A percentile compares a stretch with the other conserved stretches of the same genome.
Evolutionary conservation across 2,888 invertebrate genomes (phyloP).

Genomic region (Neelides folsomi): DNA sequence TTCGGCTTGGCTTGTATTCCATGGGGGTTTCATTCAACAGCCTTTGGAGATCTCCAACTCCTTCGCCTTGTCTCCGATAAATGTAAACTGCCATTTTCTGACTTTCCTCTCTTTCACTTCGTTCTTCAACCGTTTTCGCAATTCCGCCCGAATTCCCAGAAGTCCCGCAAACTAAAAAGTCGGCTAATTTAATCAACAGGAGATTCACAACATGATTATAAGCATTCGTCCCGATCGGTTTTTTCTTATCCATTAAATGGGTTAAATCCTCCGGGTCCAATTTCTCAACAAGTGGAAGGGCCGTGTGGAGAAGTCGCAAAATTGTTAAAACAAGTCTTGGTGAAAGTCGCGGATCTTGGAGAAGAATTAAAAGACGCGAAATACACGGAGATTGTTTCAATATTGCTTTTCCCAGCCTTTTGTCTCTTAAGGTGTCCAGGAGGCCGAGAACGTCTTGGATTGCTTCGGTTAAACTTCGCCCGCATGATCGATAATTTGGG

Average conservation of each 20-base stretch:
- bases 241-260: slow-evolving; percentile 7
- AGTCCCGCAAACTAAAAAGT: slow-evolving; percentile 38
- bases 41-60: too few relatives aligned
- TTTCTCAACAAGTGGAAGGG: slow-evolving; percentile 15
- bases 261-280: slow-evolving; percentile 12
- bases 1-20: too few relatives aligned
- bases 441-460: slow-evolving; percentile 38
- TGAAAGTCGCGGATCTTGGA: slow-evolving; percentile 14
- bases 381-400: slow-evolving; percentile 17
- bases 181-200: slow-evolving; percentile 38
- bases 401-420: slow-evolving; percentile 15
- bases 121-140: too few relatives aligned
- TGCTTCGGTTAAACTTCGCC: slow-evolving; percentile 34
- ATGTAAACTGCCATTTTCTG: too few relatives aligned
- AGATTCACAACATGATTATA: slow-evolving; percentile 37
- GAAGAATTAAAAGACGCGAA: slow-evolving; percentile 12
- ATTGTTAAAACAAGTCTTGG: slow-evolving; percentile 18
- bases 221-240: slow-evolving; percentile 28
- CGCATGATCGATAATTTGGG: not conserved
- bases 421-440: slow-evolving; percentile 8
- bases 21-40: too few relatives aligned
- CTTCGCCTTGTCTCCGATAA: too few relatives aligned
- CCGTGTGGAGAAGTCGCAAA: slow-evolving; percentile 12
- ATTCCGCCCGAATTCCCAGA: too few relatives aligned
- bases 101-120: too few relatives aligned